Evolutionary conservation across 2,888 invertebrate species (phyloP), one percentile per base, ranked within the genome.

Genomic region (Eucera pruinosa): DNA sequence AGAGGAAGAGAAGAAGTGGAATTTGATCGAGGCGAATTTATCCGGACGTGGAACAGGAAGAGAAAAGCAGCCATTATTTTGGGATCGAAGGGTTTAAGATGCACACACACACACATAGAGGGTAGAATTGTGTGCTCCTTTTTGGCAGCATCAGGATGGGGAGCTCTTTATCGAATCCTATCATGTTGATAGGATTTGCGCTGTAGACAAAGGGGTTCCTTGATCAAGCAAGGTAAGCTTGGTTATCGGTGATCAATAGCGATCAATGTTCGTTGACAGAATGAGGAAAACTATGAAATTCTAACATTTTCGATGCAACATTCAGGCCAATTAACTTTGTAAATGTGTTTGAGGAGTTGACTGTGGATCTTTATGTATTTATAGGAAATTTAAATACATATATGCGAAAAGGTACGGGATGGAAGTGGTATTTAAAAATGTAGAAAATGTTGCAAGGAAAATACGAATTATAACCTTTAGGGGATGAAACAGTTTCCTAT

Each of bases 11-110:
- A n/a, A 36, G 18, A 50, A 20, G 23, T 36, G 39, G 52, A 69
- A 54, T 69, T 52, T 54, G 62, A 77, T n/a, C 65, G 65, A 81
- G 45, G 41, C 45, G 48, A 66, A 33, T 18, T 66, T 54, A 36
- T 58, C 45, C 47, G 15, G 47, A 41, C 18, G 45, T 47, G 13
- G 25, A 47, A 47, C 11, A 20, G 36, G 7, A 43, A 15, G 15
- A 7, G 41, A 54, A 30, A 20, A 43, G 11, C 2, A 25, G 20
- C n/a, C 23, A 20, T 45, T 43, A 39, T 52, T 39, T 39, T 33
- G 39, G 18, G 36, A 36, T 48, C 62, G 48, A 50, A 50, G 36
- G 36, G 23, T 62, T 33, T 36, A 43, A 25, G 20, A 13, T 43
- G 20, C 13, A n/a, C n/a, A n/a, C n/a, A n/a, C n/a, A n/a, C n/a